Conservation (phyloP, 2,113 vertebrate species). For the Columbina picui region DNA sequence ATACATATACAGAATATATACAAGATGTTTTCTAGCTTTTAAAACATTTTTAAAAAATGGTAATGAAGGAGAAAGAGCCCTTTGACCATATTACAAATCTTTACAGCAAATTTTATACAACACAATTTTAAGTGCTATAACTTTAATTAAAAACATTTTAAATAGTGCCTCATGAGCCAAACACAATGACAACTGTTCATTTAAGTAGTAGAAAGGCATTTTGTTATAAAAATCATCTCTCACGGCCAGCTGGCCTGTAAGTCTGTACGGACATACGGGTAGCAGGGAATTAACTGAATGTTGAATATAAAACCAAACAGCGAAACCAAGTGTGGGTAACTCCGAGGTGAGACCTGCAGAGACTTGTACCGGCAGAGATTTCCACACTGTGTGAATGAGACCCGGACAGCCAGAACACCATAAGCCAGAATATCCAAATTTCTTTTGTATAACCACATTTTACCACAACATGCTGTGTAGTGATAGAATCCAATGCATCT, state of each 20-base stretch:
- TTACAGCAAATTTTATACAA: slow-evolving; percentile 90
- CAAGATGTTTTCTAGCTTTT: slow-evolving; percentile 89
- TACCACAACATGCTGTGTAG: not conserved
- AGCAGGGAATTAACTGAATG: not conserved
- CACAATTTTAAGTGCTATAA: slow-evolving; percentile 95
- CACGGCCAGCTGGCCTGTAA: not conserved
- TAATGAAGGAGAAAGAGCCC: slow-evolving; percentile 92
- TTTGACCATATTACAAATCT: slow-evolving; percentile 82
- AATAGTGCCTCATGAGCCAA: slow-evolving; percentile 94
- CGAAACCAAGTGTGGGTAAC: not conserved
- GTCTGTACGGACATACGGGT: slow-evolving; percentile 21
- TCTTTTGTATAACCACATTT: not conserved
- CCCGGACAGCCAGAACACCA: not conserved
- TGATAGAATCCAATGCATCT: not conserved
- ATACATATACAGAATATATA: slow-evolving; percentile 98
- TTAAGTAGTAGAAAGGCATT: slow-evolving; percentile 71
- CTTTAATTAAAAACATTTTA: slow-evolving; percentile 79
- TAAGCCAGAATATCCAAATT: not conserved
- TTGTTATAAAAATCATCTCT: slow-evolving; percentile 55
- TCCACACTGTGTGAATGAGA: not conserved
- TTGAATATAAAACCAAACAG: not conserved
- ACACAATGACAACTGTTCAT: slow-evolving; percentile 66
- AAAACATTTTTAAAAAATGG: slow-evolving; percentile 88
- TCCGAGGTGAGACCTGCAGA: not conserved
- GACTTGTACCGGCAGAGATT: not conserved